Evolutionary conservation across 2,797 vertebrate genomes (phyloP).

Genomic region (Eidolon dupreanum): DNA sequence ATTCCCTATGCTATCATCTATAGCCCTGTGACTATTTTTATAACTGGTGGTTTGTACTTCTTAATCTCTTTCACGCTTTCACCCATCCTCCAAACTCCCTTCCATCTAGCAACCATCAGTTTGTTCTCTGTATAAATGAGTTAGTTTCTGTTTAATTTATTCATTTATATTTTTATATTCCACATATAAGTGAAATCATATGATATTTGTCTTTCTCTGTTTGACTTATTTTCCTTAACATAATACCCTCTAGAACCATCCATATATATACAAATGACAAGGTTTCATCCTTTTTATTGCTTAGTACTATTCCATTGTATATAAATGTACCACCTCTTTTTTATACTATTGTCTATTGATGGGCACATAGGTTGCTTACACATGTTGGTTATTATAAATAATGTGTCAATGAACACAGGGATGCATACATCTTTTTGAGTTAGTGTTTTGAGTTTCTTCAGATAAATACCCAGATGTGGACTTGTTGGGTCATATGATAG

Average conservation of each 20-base stretch:
- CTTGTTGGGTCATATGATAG: too few species aligned
- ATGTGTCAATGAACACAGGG: not conserved
- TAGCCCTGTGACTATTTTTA: not conserved
- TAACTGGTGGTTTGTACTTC: not conserved
- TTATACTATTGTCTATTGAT: not conserved
- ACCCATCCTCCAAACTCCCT: not conserved
- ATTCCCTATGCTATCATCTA: not conserved
- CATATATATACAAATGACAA: too few species aligned
- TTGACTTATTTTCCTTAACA: too few species aligned
- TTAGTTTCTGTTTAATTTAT: not conserved
- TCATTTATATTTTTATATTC: not conserved
- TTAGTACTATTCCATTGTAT: too few species aligned
- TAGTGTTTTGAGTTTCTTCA: not conserved
- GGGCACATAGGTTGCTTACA: not conserved
- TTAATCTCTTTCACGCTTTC: not conserved
- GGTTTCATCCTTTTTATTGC: too few species aligned
- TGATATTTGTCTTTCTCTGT: too few species aligned
- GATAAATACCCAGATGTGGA: too few species aligned
- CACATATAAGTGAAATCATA: not conserved
- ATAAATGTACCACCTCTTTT: not conserved
- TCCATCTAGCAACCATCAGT: not conserved
- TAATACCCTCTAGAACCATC: not conserved
- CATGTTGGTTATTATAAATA: not conserved
- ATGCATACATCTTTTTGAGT: not conserved
- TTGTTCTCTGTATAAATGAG: not conserved